Percentiles rank a stretch among this genome's conserved stretches.
Evolutionary conservation across 2,888 invertebrate genomes (phyloP).

Genomic region (Cheilosia pagana): DNA sequence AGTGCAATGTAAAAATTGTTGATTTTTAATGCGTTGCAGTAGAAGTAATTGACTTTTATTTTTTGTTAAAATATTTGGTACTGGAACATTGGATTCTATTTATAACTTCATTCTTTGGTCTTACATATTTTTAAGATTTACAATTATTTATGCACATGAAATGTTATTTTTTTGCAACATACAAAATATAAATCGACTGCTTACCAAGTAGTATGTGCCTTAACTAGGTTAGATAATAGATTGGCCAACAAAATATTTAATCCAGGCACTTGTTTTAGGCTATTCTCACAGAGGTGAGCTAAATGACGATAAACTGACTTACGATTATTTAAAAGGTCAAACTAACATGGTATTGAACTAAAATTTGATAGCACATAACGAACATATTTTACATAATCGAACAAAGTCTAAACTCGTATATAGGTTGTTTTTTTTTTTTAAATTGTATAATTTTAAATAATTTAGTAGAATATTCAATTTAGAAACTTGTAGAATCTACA

Average conservation of each 20-base stretch:
- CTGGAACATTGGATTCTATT: constrained; percentile 13
- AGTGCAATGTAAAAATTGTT: background rate
- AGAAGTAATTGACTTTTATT: constrained; percentile 16
- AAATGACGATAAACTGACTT: too few species aligned
- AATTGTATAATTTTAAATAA: background rate
- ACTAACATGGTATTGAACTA: too few species aligned
- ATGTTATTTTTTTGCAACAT: background rate
- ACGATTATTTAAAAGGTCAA: too few species aligned
- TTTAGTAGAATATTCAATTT: background rate
- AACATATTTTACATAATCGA: background rate
- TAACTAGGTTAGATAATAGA: too few species aligned
- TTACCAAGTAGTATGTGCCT: too few species aligned
- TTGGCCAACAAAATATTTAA: too few species aligned
- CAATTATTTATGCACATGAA: background rate
- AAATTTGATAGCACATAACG: too few species aligned
- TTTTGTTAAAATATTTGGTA: constrained; percentile 42
- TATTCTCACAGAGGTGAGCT: too few species aligned
- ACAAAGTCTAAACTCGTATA: background rate
- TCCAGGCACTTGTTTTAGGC: too few species aligned
- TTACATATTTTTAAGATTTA: background rate
- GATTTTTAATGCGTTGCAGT: constrained; percentile 25
- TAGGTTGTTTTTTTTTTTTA: background rate
- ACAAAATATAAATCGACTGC: background rate
- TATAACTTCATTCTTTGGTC: constrained; percentile 41
- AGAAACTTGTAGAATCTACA: background rate